Percentiles rank a stretch among this genome's conserved stretches.
Evolutionary conservation across 2,797 vertebrate genomes (phyloP).

Genomic region (Lacerta bilineata): DNA sequence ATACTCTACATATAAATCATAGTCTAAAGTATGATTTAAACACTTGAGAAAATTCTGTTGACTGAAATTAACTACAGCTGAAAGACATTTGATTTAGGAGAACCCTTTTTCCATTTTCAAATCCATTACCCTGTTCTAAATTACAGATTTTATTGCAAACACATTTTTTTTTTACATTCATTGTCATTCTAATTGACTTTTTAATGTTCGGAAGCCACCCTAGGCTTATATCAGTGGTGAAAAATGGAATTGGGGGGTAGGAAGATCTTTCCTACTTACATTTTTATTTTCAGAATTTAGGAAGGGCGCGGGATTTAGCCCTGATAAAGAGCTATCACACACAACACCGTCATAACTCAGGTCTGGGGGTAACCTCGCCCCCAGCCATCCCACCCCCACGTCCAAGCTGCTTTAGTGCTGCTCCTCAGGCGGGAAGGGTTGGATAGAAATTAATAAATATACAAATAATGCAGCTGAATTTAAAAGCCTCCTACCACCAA

Average conservation of each 20-base stretch:
- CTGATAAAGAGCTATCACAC: not conserved
- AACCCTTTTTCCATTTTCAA: constrained; percentile 70
- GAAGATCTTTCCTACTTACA: constrained; percentile 60
- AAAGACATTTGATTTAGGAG: constrained; percentile 76
- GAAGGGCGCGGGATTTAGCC: not conserved
- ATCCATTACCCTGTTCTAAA: constrained; percentile 75
- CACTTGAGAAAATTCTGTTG: constrained; percentile 70
- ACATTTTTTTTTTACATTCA: constrained; percentile 68
- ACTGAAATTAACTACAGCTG: constrained; percentile 75
- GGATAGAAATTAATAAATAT: too few species aligned
- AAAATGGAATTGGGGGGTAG: constrained; percentile 70
- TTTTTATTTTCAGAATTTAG: constrained; percentile 31
- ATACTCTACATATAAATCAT: constrained; percentile 60
- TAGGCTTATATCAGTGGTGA: constrained; percentile 70
- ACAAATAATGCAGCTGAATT: too few species aligned
- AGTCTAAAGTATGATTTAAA: constrained; percentile 69
- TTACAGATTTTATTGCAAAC: constrained; percentile 72
- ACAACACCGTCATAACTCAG: not conserved
- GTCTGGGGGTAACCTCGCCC: not conserved
- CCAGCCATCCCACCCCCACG: too few species aligned
- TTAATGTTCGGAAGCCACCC: constrained; percentile 66
- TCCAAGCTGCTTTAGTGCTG: too few species aligned
- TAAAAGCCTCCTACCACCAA: too few species aligned
- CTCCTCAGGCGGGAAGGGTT: too few species aligned
- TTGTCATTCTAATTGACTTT: constrained; percentile 74